Percentiles rank a stretch among this genome's conserved stretches.
Conservation (phyloP, 2,888 invertebrate species). For the Rhopalosiphum nymphaeae region DNA sequence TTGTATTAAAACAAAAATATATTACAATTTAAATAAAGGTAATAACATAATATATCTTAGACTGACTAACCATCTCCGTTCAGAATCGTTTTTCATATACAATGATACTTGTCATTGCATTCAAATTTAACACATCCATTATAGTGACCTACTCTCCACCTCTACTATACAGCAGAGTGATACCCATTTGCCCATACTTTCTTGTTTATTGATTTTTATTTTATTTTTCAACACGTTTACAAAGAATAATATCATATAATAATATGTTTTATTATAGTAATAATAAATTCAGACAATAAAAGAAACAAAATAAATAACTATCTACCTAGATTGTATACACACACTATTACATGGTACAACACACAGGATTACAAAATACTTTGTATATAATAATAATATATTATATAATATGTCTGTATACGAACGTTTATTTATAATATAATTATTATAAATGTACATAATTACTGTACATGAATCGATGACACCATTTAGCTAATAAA, state of each 20-base stretch:
- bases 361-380: conserved; percentile 57
- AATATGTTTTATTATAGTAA: conserved; percentile 31
- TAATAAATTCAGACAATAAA: conserved; percentile 38
- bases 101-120: too few species aligned
- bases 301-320: conserved; percentile 62
- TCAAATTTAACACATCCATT: too few species aligned
- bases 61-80: too few species aligned
- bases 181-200: background rate
- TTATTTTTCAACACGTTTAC: conserved; percentile 27
- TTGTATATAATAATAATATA: conserved; percentile 10
- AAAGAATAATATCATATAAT: conserved; percentile 43
- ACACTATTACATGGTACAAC: conserved; percentile 52
- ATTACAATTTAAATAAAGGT: too few species aligned
- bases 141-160: too few species aligned
- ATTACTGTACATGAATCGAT: conserved; percentile 26
- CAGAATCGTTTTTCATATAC: too few species aligned
- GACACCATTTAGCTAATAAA: conserved; percentile 38
- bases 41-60: too few species aligned
- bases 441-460: background rate
- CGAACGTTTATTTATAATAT: background rate
- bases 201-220: background rate
- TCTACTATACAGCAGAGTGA: too few species aligned
- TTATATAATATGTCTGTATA: background rate
- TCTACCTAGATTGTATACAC: conserved; percentile 59
- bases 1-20: too few species aligned